Evolutionary conservation across 1,140 invertebrate species (phyloP), one percentile per base, ranked within the genome.

Genomic region (Bombus superbus): DNA sequence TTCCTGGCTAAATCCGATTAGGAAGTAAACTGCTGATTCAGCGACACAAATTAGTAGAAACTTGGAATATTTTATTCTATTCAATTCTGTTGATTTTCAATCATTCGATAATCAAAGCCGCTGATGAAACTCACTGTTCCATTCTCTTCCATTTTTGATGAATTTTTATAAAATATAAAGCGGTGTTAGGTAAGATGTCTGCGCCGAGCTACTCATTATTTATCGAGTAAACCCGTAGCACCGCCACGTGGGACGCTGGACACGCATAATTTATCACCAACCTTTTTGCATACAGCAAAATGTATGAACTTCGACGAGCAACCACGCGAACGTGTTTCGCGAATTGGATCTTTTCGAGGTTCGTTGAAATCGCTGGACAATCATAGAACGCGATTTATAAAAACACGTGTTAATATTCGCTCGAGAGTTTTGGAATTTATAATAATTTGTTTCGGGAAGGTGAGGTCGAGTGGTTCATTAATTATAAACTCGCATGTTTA

Each of bases 261-360:
- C 87, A 89, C 89, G 90, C 85, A 87, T 91, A 91, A 91, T 91
- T 91, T 91, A 91, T 91, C 81, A 73, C 59, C 81, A 42, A n/a
- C 79, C 71, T 81, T 69, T 79, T 91, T 91, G 79, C 78, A 86
- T 57, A 84, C 80, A 44, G 64, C 78, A 75, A 69, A 68, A 78
- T 75, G 83, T 81, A 82, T 80, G 75, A 85, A 86, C 68, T 81
- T 75, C 72, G 28, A 38, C 42, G 66, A 64, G 40, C 42, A 35
- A 53, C 62, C 32, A 68, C 59, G 57, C 68, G 62, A 79, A 81
- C 53, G 73, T 79, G 62, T 35, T 57, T 38, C 11, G 25, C 38
- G 35, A 28, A 11, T 38, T n/a, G 47, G 28, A 59, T 3, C 18
- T 78, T 32, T 57, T 59, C n/a, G 38, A 35, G 28, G 3, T 11